Evolutionary conservation across 2,888 invertebrate species (phyloP).

Genomic region (Periphyllus acericola): DNA sequence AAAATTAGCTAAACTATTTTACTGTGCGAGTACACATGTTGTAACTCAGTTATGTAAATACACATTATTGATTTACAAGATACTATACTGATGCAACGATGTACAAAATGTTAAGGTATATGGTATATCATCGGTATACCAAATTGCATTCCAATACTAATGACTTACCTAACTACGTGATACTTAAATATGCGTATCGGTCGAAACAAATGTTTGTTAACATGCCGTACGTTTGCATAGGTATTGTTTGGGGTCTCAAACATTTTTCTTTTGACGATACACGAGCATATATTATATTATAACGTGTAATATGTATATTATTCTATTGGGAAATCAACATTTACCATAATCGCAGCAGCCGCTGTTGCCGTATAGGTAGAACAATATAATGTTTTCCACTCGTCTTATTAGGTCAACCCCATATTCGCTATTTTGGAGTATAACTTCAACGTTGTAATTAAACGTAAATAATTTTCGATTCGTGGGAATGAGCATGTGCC

Average conservation of each 20-base stretch:
- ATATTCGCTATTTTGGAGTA: conserved; percentile 40
- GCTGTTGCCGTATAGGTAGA: conserved; percentile 33
- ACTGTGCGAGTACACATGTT: too few species aligned
- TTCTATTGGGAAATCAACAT: conserved; percentile 39
- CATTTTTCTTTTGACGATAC: not conserved
- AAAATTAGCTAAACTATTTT: too few species aligned
- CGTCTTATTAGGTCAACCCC: conserved; percentile 45
- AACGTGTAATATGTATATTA: not conserved
- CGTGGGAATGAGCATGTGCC: conserved; percentile 44
- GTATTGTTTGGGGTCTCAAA: not conserved
- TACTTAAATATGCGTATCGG: not conserved
- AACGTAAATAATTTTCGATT: conserved; percentile 13
- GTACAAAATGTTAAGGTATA: too few species aligned
- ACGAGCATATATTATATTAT: not conserved
- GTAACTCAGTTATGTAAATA: too few species aligned
- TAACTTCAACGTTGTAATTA: conserved; percentile 8
- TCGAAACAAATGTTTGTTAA: not conserved
- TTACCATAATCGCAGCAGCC: conserved; percentile 6
- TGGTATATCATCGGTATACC: too few species aligned
- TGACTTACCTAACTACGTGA: not conserved
- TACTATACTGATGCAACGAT: too few species aligned
- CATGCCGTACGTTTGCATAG: not conserved
- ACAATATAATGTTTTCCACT: conserved; percentile 47
- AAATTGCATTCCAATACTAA: too few species aligned
- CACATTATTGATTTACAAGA: too few species aligned